Base-by-base conservation (phyloP, 2,113 vertebrate genomes). In the Myrmecobius fasciatus region DNA sequence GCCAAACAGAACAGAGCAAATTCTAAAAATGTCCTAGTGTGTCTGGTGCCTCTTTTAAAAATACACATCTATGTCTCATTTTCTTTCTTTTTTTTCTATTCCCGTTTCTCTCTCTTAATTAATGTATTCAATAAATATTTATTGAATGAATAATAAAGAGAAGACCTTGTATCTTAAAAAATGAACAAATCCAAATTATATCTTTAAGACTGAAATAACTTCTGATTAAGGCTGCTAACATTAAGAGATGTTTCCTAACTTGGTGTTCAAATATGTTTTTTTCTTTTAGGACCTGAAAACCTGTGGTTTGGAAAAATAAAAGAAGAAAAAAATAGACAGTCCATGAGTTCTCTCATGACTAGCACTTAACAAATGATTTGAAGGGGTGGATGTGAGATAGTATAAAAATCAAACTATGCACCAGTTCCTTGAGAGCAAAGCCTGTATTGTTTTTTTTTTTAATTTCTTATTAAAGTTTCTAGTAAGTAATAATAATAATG, bases 11-110 rank as follows among this genome's bases (percentile, higher is more conserved):
- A 92, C 92, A 95, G 75, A 95, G 54, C 91, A 47, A 49, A 52
- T 96, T 97, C 95, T 97, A 93, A 95, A 97, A 97, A 96, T 97
- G 91, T 94, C 95, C 93, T 91, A 54, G 91, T 90, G 52, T 89
- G 67, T 20, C 8, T 49, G 89, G 89, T 93, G 36, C 83, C 89
- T 96, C 94, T 83, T 83, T 83, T 83, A 51, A 51, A 51, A 51
- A 43, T 83, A 83, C 8, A 24, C 20, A 24, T 43, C 7, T 43
- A 67, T 67, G 36, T 43, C 67, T 83, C n/a, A n/a, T 83, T 83
- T 43, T 83, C 20, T 24, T 10, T 43, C 17, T 43, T 83, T 43
- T 22, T 83, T 43, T 24, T 83, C 20, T 83, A 24, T 83, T 31
- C 36, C 67, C n/a, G 67, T 43, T n/a, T 83, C n/a, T 83, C 17